A percentile compares a stretch with the other conserved stretches of the same genome.
phyloP scores from a whole-genome alignment of 2,113 vertebrate genomes.

The Gallinago paraguaiae region DNA sequence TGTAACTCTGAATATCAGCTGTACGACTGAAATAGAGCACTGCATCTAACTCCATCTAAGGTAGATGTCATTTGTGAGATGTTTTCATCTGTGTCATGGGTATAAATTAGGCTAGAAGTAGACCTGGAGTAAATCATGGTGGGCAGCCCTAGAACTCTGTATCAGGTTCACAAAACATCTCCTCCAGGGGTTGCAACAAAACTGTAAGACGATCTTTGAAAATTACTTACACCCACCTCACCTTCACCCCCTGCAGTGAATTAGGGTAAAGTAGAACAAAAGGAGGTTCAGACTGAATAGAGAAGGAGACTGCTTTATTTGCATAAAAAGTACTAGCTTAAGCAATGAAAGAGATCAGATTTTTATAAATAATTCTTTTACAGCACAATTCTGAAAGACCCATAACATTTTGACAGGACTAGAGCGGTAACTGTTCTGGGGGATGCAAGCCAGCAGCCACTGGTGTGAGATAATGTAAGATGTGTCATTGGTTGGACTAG shows the following conservation, averaged over 20 bases:
- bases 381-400: neutral
- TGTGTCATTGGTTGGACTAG: too few species aligned
- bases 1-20: neutral
- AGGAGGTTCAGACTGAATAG: neutral
- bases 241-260: rapidly evolving
- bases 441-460: neutral
- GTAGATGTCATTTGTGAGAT: neutral
- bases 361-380: neutral
- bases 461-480: neutral
- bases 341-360: neutral
- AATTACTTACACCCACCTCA: neutral
- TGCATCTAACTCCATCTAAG: neutral
- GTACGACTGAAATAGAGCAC: neutral
- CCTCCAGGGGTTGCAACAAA: neutral
- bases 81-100: neutral
- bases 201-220: neutral
- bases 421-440: neutral
- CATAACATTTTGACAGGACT: neutral
- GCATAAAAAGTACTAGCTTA: neutral
- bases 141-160: neutral
- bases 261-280: neutral
- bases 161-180: neutral
- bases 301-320: neutral
- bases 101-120: neutral
- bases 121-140: neutral